Evolutionary conservation across 2,797 vertebrate species (phyloP), one percentile per base, ranked within the genome.

Genomic region (Tragopan temminckii): DNA sequence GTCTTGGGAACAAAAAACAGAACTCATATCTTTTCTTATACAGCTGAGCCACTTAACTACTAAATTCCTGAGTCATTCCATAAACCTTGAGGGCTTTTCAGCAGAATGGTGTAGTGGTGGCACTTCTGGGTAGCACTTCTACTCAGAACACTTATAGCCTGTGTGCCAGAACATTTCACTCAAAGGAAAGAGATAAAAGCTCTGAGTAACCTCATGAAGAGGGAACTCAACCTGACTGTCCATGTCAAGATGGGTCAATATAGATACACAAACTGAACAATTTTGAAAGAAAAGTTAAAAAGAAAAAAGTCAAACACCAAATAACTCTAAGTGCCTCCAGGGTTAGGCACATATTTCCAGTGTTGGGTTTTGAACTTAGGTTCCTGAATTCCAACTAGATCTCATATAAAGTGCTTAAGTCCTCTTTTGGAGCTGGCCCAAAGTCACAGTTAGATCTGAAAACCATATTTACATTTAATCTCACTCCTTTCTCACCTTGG

Each of bases 381-480:
- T 5, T 40, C 27, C 59, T 72, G 17, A 45, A 58, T 58, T 72
- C 40, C 31, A 35, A 27, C 67, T 78, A 66, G 8, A 79, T 80
- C 16, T 10, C 50, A 78, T 35, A 69, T 27, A 8, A 86, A 88
- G 8, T 45, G 3, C 31, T 33, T 52, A 63, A 82, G 10, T 62
- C 50, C 4, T 62, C 35, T 86, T 84, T 72, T 76, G 27, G 74
- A 81, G 12, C 20, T 74, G 11, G 12, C 12, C 36, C 24, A 88
- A 79, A 89, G 29, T 46, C 42, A 33, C 25, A 19, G 33, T 74
- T 89, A 45, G 15, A 55, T 70, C 59, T 80, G 25, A 81, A 83
- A 58, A 42, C 3, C 85, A 25, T 10, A 66, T 92, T 94, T 77
- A 87, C 17, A 17, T 46, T 86, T 55, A 78, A 95, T 95, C 29